A percentile compares a stretch with the other conserved stretches of the same genome.
These are phyloP conservation scores for Cephus pygmeus DNA, from an alignment of 2,888 invertebrate genomes.

Conservation along the genomic window DNA sequence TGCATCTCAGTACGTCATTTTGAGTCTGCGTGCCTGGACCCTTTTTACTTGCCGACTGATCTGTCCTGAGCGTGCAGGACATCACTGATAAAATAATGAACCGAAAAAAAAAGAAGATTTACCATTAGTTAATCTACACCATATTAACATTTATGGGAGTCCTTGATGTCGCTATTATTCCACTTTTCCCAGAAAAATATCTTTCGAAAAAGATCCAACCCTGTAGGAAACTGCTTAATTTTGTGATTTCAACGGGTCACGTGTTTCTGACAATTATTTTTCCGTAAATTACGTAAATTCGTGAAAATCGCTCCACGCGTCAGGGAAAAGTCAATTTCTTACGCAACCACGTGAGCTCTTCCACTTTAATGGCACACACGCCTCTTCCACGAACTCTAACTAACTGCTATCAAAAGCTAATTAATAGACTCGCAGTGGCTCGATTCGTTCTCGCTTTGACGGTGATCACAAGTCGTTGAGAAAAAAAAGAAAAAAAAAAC, in stretches of 20 bases:
- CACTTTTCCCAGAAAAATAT: background rate
- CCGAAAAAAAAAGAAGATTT: background rate
- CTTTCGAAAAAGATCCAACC: too few relatives aligned
- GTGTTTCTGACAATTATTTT: too few relatives aligned
- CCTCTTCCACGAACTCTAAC: background rate
- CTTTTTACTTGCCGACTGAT: conserved; percentile 10
- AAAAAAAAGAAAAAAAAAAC: too few relatives aligned
- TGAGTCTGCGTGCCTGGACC: conserved; percentile 18
- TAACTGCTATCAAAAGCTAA: background rate
- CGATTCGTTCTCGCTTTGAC: conserved; percentile 1
- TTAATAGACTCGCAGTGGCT: background rate
- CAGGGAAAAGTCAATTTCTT: background rate
- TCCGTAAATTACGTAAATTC: background rate
- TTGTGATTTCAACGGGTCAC: background rate
- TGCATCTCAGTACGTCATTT: conserved; percentile 32
- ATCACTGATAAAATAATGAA: background rate
- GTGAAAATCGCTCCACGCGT: background rate
- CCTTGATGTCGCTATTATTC: background rate
- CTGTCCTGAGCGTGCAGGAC: background rate
- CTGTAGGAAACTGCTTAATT: background rate
- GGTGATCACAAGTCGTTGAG: background rate
- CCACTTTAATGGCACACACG: background rate
- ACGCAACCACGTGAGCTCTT: background rate
- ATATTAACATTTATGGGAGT: background rate
- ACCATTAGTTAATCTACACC: background rate